A percentile compares a stretch with the other conserved stretches of the same genome.
phyloP scores from a whole-genome alignment of 2,888 invertebrate genomes.

The Eilema depressum region DNA sequence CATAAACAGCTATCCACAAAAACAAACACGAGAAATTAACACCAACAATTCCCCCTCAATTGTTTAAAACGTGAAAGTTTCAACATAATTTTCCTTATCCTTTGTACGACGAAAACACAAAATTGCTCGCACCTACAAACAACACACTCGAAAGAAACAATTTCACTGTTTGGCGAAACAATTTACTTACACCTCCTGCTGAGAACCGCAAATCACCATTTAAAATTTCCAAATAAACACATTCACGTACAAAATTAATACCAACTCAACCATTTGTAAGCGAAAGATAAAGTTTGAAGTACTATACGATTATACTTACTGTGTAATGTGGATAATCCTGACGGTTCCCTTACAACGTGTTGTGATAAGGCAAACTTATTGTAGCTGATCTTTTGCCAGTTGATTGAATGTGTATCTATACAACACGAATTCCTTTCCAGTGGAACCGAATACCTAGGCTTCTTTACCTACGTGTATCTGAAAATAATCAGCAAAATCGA shows the following conservation, averaged over 20 bases:
- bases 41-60: constrained; percentile 11
- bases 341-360: constrained; percentile 5
- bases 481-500: too few relatives aligned
- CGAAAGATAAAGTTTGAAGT: constrained; percentile 56
- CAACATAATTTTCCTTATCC: constrained; percentile 22
- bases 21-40: constrained; percentile 13
- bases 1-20: constrained; percentile 1
- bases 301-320: constrained; percentile 66
- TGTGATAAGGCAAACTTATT: neutral
- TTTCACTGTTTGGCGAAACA: constrained; percentile 38
- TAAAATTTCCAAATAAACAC: constrained; percentile 47
- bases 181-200: constrained; percentile 43
- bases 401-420: too few relatives aligned
- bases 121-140: constrained; percentile 16
- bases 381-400: neutral
- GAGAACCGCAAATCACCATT: constrained; percentile 50
- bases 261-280: constrained; percentile 45
- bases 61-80: constrained; percentile 19
- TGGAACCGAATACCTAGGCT: too few relatives aligned
- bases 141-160: constrained; percentile 33
- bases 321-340: constrained; percentile 64
- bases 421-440: too few relatives aligned
- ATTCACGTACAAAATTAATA: constrained; percentile 48
- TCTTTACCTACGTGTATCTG: too few relatives aligned
- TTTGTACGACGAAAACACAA: constrained; percentile 24